Evolutionary conservation across 2,888 invertebrate species (phyloP).

Genomic region (Mythimna vitellina): DNA sequence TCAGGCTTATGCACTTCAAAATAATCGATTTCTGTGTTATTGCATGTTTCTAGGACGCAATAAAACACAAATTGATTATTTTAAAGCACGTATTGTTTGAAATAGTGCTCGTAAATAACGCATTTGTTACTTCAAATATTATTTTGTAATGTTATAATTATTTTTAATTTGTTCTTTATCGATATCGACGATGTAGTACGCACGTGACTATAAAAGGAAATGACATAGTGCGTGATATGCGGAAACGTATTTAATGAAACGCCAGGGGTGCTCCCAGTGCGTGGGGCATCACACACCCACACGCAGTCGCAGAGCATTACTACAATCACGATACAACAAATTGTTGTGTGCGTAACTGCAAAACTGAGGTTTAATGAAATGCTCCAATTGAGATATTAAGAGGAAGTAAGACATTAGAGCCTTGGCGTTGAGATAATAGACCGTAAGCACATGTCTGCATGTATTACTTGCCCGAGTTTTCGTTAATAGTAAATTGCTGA

Average conservation of each 20-base stretch:
- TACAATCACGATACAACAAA: constrained; percentile 49
- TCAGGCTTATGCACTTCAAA: constrained; percentile 4
- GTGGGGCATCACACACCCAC: constrained; percentile 75
- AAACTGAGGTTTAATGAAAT: constrained; percentile 64
- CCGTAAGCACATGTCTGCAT: constrained; percentile 47
- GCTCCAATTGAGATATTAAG: constrained; percentile 60
- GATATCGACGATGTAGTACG: constrained; percentile 65
- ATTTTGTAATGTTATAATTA: constrained; percentile 28
- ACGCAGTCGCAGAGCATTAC: constrained; percentile 33
- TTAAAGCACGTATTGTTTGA: constrained; percentile 33
- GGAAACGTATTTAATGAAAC: constrained; percentile 90
- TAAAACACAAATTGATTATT: constrained; percentile 46
- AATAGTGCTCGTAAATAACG: constrained; percentile 33
- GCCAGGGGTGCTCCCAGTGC: constrained; percentile 84
- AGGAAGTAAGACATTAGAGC: constrained; percentile 65
- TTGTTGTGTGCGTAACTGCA: constrained; percentile 64
- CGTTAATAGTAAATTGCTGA: constrained; percentile 34
- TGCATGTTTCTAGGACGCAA: constrained; percentile 39
- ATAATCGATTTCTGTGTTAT: constrained; percentile 48
- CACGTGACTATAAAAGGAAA: constrained; percentile 84
- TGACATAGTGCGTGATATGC: constrained; percentile 91
- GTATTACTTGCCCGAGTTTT: constrained; percentile 43
- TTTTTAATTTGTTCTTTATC: constrained; percentile 53
- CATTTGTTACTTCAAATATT: constrained; percentile 28
- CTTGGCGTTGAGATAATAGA: constrained; percentile 59